Evolutionary conservation across 1,140 invertebrate genomes (phyloP), one percentile per base, ranked within the genome.

Genomic region (Chrysomallon squamiferum): DNA sequence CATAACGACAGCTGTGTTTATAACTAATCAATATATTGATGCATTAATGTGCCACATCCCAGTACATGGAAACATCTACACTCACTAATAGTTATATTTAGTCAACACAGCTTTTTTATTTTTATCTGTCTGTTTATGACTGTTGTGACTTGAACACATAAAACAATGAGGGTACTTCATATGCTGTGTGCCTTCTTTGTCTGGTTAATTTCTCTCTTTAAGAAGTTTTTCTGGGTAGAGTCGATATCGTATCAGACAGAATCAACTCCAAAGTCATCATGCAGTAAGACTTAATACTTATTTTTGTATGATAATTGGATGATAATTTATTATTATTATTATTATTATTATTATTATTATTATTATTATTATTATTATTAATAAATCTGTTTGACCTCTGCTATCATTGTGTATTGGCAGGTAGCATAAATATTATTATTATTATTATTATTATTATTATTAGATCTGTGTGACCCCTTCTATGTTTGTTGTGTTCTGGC

Each of bases 331-430:
- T 43, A 43, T 43, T 43, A 43, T 43, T 43, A 43, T 43, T 43
- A 43, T 43, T 43, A 43, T 43, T 43, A 43, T 43, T 43, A 43
- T 43, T 43, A 43, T 43, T 43, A 43, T 43, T 43, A 43, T 43
- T 43, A 43, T 43, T 43, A 43, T 43, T 43, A 43, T 43, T 43
- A 43, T 43, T 43, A 43, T 43, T 43, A 43, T 43, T 43, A 43
- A 13, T 43, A 43, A 43, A 43, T 43, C 11, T 13, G n/a, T 13
- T 43, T 43, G 11, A 43, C n/a, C 41, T 43, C 41, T 13, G 15
- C 20, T 45, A 45, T 13, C 43, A 45, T 45, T 20, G 20, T 45
- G 15, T 13, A 45, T 18, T 45, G 20, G 20, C 15, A 18, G 43
- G 3, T 45, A 20, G 15, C 15, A 45, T 45, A 4, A 45, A 45